phyloP scores from a whole-genome alignment of 2,797 vertebrate species.

The Sebastes matsubarae region DNA sequence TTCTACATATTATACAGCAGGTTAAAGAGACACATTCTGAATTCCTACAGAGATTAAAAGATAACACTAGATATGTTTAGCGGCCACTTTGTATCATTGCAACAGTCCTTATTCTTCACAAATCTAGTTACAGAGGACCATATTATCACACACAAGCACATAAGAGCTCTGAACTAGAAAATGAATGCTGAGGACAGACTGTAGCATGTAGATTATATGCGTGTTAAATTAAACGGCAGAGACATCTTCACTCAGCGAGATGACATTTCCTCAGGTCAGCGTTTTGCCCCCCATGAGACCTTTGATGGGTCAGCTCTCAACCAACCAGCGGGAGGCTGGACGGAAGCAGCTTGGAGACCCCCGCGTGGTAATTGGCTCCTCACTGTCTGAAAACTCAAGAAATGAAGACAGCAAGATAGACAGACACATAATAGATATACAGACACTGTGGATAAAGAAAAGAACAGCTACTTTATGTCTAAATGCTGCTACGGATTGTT shows the following conservation, averaged over 20 bases:
- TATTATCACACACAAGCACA: not conserved
- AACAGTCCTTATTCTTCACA: not conserved
- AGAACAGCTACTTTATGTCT: not conserved
- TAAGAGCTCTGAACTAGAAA: not conserved
- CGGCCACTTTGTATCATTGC: not conserved
- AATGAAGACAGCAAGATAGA: not conserved
- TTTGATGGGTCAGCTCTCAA: conserved; percentile 52
- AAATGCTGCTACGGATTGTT: conserved; percentile 14
- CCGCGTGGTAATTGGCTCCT: conserved; percentile 56
- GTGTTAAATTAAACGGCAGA: conserved; percentile 4
- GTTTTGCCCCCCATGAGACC: conserved; percentile 7
- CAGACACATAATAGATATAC: not conserved
- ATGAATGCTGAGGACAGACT: not conserved
- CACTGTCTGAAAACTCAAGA: conserved; percentile 26
- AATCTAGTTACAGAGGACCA: not conserved
- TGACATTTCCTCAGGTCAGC: conserved; percentile 53
- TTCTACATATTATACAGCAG: not conserved
- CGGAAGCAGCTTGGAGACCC: conserved; percentile 10
- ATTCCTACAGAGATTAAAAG: not conserved
- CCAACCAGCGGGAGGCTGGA: conserved; percentile 50
- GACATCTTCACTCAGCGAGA: not conserved
- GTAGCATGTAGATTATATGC: not conserved
- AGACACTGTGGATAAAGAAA: not conserved
- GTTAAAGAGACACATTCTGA: not conserved
- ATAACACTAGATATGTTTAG: not conserved